Evolutionary conservation across 2,113 vertebrate genomes (phyloP).

Genomic region (Circaetus gallicus): DNA sequence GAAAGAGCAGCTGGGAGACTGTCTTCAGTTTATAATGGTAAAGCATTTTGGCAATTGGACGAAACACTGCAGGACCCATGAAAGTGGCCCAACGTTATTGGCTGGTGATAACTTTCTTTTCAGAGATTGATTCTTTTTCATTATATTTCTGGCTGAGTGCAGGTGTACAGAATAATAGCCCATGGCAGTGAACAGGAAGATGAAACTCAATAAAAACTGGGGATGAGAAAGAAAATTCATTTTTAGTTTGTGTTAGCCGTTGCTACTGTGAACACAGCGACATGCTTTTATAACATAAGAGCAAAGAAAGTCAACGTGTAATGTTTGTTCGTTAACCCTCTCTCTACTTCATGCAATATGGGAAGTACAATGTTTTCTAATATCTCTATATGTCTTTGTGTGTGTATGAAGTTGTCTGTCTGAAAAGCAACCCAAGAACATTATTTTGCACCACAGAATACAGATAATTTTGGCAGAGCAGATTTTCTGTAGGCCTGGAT

Average conservation of each 20-base stretch:
- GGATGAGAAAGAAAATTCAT: conserved; percentile 60
- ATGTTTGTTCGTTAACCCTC: neutral
- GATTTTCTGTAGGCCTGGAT: neutral
- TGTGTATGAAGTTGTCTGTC: neutral
- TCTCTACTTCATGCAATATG: neutral
- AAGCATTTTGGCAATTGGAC: conserved; percentile 15
- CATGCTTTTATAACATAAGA: neutral
- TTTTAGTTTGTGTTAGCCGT: conserved; percentile 7
- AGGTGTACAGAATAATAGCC: conserved; percentile 59
- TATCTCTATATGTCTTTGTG: neutral
- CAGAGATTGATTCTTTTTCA: conserved; percentile 63
- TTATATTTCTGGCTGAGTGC: conserved; percentile 57
- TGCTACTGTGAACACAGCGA: neutral
- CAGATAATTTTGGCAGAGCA: neutral
- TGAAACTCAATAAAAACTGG: conserved; percentile 64
- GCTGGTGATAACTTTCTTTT: conserved; percentile 46
- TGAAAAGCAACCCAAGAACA: neutral
- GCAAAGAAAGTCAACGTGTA: neutral
- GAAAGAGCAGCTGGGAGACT: neutral
- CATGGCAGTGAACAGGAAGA: conserved; percentile 47
- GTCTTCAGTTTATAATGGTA: neutral
- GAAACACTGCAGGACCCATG: neutral
- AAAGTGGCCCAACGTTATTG: conserved; percentile 2
- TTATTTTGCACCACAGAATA: neutral
- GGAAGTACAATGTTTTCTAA: neutral